Evolutionary conservation across 2,113 vertebrate genomes (phyloP), one percentile per base, ranked within the genome.

Genomic region (Choloepus hoffmanni): DNA sequence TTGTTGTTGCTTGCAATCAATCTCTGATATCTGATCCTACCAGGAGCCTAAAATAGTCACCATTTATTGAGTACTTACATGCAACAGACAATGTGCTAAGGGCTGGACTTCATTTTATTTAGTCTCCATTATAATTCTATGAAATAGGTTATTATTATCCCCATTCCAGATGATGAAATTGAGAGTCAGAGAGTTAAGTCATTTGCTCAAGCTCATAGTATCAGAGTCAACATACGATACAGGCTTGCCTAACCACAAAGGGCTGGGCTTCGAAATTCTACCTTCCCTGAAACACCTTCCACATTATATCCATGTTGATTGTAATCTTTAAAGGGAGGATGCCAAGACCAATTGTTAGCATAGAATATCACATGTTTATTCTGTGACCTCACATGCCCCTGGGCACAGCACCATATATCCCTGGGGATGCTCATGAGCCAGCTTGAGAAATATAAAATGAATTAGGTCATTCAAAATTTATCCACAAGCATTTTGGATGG

Each of bases 21-120:
- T 82, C 55, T 58, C 55, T 94, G 76, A 82, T 81, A 36, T 85
- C 50, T 85, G 36, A 48, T 79, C 36, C 92, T 90, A 77, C 81
- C 63, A 68, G 50, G 40, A 76, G 21, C 13, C 33, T 73, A 23
- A 43, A 16, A 50, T 6, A 65, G 43, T 90, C 60, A 33, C 67
- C 45, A 90, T 53, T 79, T 90, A 78, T 30, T 62, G 60, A 89
- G 70, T 33, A 85, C 62, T 91, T 83, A 58, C 24, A 48, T 11
- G 28, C 65, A 74, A 24, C 23, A 91, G 72, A 53, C 30, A 43
- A 43, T 72, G 40, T 70, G 45, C 62, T 72, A 79, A 81, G 11
- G 62, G 55, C 40, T 60, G 10, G 2, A 65, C 23, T 93, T 95
- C 26, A 60, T 81, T 76, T 85, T 15, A 81, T 70, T 79, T 63